Base-by-base conservation (phyloP, 2,888 invertebrate species). In the Ormyrus labotus region DNA sequence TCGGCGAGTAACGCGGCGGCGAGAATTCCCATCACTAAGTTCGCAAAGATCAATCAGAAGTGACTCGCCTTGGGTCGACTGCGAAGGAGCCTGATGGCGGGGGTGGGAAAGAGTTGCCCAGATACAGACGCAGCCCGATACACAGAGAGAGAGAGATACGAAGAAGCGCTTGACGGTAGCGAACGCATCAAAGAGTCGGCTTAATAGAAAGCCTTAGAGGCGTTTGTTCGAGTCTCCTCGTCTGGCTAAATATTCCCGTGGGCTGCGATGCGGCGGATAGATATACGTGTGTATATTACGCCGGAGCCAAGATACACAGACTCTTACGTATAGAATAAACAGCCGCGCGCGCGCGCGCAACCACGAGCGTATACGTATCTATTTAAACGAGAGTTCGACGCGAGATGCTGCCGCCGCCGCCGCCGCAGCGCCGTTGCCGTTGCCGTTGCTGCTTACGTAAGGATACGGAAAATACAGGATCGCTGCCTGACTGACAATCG, bases 141-240 rank as follows among this genome's bases (percentile, higher is more conserved):
- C 1, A 57, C 1, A 10, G 9, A 19, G 19, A 19, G 19, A 19
- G 19, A 19, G 19, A 9, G 60, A 68, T 65, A 67, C 61, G 71
- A 83, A 81, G 83, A 68, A 82, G 72, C 64, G 77, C 48, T 86
- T 86, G 87, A 86, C 87, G 87, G 88, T 87, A 90, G 88, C 87
- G 58, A 67, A 87, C 87, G 89, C 90, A 90, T 90, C 90, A 90
- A 90, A 90, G 90, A 90, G 89, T 89, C 89, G 87, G 88, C 92
- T 94, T 89, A 92, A 93, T 92, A 92, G 92, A 92, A 92, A 92
- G 92, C 92, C 92, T 92, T 91, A 91, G 90, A 92, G 92, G 92
- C 92, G 91, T 92, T 93, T 92, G 92, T 92, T 92, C 91, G 92
- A 91, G 91, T 90, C 89, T 92, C 85, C 92, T 90, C 90, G 88